These are phyloP conservation scores for Plagodis dolabraria DNA, from an alignment of 2,888 invertebrate genomes.

Conservation along the genomic window DNA sequence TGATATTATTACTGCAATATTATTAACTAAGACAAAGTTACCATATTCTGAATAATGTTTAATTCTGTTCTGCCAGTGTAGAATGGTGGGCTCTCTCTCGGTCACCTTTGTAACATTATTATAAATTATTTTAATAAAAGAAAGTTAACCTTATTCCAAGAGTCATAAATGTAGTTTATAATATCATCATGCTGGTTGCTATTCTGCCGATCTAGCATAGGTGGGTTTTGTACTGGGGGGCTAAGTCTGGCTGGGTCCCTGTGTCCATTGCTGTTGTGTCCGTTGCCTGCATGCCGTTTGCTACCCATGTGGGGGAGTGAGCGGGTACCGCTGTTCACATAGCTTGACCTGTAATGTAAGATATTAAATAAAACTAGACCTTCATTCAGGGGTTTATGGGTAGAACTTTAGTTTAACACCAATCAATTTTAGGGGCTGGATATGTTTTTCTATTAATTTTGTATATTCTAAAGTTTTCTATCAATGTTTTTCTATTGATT, in stretches of 20 bases:
- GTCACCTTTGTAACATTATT: background rate
- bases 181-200: slow-evolving; percentile 89
- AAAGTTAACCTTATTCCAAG: slow-evolving; percentile 87
- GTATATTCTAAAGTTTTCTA: no score
- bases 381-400: background rate
- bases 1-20: no score
- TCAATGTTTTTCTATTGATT: no score
- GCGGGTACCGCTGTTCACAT: slow-evolving; percentile 73
- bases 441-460: no score
- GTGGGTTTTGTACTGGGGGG: slow-evolving; percentile 65
- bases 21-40: no score
- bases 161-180: slow-evolving; percentile 91
- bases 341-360: slow-evolving; percentile 60
- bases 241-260: slow-evolving; percentile 64
- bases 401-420: no score
- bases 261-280: slow-evolving; percentile 46
- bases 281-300: slow-evolving; percentile 42
- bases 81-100: background rate
- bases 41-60: no score
- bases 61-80: no score
- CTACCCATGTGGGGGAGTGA: slow-evolving; percentile 74
- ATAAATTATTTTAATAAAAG: slow-evolving; percentile 1
- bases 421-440: no score
- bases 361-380: background rate
- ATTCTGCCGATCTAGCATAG: slow-evolving; percentile 39